Base-by-base conservation (phyloP, 2,797 vertebrate genomes). In the Smutsia gigantea region DNA sequence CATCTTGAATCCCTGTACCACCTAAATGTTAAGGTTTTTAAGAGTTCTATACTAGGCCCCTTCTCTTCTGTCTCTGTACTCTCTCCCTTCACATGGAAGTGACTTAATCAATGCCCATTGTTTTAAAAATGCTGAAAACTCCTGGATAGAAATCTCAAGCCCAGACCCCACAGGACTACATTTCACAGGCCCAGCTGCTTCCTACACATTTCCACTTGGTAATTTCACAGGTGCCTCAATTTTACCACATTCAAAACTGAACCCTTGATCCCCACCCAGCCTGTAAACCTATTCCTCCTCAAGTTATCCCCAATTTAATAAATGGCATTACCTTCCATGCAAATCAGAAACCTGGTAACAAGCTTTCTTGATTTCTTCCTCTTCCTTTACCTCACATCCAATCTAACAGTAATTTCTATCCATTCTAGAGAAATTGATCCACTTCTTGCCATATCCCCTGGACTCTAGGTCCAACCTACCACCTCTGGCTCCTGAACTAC, bases 61-160 rank as follows among this genome's bases (percentile, higher is more conserved):
- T 93, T 95, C 25, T 66, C 55, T 66, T 85, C 51, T 61, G 69
- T 90, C 59, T 92, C 39, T 87, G 74, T 21, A 61, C 17, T 55
- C 9, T 29, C n/a, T 74, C 14, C 59, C 25, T 71, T 46, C 42
- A 46, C 42, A 46, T 46, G 42, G 42, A 59, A 63, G 77, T 66
- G 87, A 87, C 25, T 57, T 87, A 10, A 66, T 39, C 13, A 46
- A 82, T 42, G 90, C 59, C 19, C 14, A 29, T 14, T 18, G 59
- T 82, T 86, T 94, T 61, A 57, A 55, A 92, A 89, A 89, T n/a
- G 74, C 49, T 87, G 31, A 71, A 93, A 69, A 55, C 42, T 89
- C 78, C 34, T 46, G 42, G 83, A 61, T 3, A 81, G 63, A 79
- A 74, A 75, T 81, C 59, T 86, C 68, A 15, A 77, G 63, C 63